phyloP scores from a whole-genome alignment of 2,797 vertebrate genomes.

The Heteromormyrus szaboi region DNA sequence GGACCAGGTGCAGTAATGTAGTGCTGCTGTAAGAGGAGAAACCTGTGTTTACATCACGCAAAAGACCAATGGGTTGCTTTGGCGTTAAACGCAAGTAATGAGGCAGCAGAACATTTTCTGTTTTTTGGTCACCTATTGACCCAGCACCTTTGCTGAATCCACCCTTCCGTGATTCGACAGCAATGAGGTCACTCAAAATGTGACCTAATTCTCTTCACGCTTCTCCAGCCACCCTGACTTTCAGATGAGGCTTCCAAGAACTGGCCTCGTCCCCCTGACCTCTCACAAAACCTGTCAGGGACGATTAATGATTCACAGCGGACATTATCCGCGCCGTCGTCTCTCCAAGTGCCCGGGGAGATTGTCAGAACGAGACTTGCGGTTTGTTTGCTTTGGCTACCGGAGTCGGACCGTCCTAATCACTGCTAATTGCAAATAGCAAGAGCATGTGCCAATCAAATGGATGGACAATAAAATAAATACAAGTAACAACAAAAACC shows the following conservation, averaged over 20 bases:
- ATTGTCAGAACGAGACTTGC: not conserved
- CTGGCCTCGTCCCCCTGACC: not conserved
- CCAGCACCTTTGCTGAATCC: not conserved
- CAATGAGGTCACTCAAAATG: not conserved
- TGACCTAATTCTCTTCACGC: not conserved
- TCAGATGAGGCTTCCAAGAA: slow-evolving; percentile 8
- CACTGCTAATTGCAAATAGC: not conserved
- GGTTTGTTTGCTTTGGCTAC: not conserved
- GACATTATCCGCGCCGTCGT: not conserved
- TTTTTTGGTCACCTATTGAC: not conserved
- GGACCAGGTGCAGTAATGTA: not conserved
- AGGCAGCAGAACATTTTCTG: not conserved
- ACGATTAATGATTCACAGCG: not conserved
- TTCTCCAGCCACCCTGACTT: not conserved
- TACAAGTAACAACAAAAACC: not conserved
- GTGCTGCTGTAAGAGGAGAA: not conserved
- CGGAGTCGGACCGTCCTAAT: not conserved
- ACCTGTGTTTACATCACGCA: not conserved
- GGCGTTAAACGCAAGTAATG: not conserved
- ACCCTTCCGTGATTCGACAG: not conserved
- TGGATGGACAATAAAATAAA: not conserved
- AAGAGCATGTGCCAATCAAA: not conserved
- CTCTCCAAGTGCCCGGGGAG: not conserved
- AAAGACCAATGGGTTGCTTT: not conserved
- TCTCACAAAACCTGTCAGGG: not conserved